Evolutionary conservation across 2,888 invertebrate genomes (phyloP).

Genomic region (Neoascia interrupta): DNA sequence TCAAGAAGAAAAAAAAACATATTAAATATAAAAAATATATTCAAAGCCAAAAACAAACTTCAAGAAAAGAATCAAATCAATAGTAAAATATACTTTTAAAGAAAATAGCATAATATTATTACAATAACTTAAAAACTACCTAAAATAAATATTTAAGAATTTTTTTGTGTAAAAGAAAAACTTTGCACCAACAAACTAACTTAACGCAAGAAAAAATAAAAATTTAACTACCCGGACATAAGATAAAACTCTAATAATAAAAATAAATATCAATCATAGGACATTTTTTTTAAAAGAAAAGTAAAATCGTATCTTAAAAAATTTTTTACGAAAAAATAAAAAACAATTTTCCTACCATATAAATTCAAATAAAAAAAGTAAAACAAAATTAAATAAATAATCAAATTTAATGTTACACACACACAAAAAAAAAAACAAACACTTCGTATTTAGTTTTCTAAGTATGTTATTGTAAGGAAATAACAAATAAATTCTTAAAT

Average conservation of each 20-base stretch:
- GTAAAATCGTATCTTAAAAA: conserved; percentile 38
- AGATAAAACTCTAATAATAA: conserved; percentile 23
- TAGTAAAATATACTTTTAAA: conserved; percentile 60
- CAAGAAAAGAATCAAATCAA: conserved; percentile 53
- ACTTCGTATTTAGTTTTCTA: conserved; percentile 60
- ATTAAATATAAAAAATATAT: conserved; percentile 35
- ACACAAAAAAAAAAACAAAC: conserved; percentile 23
- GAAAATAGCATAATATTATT: conserved; percentile 52
- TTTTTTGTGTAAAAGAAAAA: too few relatives aligned
- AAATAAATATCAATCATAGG: conserved; percentile 63
- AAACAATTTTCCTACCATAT: not conserved
- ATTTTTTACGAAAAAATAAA: conserved; percentile 61
- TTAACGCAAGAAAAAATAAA: conserved; percentile 15
- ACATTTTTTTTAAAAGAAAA: conserved; percentile 23
- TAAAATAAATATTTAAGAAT: not conserved
- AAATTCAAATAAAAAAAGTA: not conserved
- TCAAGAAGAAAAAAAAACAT: conserved; percentile 20
- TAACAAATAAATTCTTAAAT: conserved; percentile 24
- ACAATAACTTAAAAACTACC: conserved; percentile 30
- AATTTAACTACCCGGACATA: too few relatives aligned
- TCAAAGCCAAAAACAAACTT: conserved; percentile 60
- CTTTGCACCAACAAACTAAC: not conserved
- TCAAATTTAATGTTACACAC: conserved; percentile 25
- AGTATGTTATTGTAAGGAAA: conserved; percentile 56
- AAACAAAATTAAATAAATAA: conserved; percentile 28